A percentile compares a stretch with the other conserved stretches of the same genome.
These are phyloP conservation scores for Lasioglossum vierecki DNA, from an alignment of 2,888 invertebrate genomes.

Conservation along the genomic window DNA sequence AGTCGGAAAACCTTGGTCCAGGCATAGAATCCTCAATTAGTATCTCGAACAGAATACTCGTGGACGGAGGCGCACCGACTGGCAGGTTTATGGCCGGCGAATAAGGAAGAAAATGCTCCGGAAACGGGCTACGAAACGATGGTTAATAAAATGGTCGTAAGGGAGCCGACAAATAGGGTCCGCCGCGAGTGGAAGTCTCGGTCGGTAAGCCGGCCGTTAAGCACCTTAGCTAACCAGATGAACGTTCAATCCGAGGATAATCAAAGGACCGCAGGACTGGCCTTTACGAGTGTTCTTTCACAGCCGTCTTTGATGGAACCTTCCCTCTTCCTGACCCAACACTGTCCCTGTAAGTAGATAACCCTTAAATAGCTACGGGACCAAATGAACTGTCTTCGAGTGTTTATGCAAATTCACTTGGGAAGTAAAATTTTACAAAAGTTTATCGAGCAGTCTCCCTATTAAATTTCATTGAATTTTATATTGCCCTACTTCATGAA, in stretches of 20 bases:
- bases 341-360: neutral
- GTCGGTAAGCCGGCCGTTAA: constrained; percentile 42
- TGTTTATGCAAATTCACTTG: neutral
- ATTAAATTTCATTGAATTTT: neutral
- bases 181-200: constrained; percentile 41
- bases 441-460: neutral
- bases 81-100: constrained; percentile 28
- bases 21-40: constrained; percentile 57
- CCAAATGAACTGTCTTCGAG: neutral
- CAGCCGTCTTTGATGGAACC: constrained; percentile 30
- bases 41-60: constrained; percentile 34
- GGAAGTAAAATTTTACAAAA: neutral
- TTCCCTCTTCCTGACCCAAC: neutral
- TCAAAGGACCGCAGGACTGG: constrained; percentile 38
- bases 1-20: neutral
- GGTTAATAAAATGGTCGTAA: constrained; percentile 52
- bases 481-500: neutral
- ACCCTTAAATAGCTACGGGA: neutral
- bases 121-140: constrained; percentile 32
- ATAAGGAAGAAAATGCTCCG: constrained; percentile 35
- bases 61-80: neutral
- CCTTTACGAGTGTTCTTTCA: constrained; percentile 33
- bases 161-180: constrained; percentile 56
- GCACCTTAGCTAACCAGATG: constrained; percentile 56
- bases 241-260: constrained; percentile 43